Conservation (phyloP, 2,888 invertebrate species). For the Tigriopus californicus region DNA sequence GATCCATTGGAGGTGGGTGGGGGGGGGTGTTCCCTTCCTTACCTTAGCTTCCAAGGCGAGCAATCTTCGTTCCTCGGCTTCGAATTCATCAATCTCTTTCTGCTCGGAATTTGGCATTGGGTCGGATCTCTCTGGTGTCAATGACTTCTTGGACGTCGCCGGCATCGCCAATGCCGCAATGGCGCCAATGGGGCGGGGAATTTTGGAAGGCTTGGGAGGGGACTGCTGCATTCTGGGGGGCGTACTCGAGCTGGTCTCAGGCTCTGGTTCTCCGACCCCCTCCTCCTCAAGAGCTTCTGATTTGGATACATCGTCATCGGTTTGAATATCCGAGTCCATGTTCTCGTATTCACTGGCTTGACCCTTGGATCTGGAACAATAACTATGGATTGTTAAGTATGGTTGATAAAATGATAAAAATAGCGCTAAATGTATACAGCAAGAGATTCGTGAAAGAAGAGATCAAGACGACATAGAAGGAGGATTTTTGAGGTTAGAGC, state of each 20-base stretch:
- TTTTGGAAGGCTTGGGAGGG: background rate
- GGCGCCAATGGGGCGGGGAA: background rate
- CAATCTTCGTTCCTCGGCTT: constrained; percentile 31
- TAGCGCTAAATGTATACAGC: too few relatives aligned
- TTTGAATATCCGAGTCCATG: constrained; percentile 23
- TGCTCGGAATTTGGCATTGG: constrained; percentile 19
- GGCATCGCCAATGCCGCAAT: background rate
- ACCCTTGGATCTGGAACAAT: constrained; percentile 21
- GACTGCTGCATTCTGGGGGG: background rate
- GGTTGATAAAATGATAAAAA: too few relatives aligned
- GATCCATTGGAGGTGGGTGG: background rate
- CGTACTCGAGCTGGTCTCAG: background rate
- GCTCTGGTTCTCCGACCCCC: background rate
- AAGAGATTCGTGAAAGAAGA: too few relatives aligned
- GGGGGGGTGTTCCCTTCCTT: background rate
- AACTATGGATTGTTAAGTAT: too few relatives aligned
- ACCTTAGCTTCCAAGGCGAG: constrained; percentile 33
- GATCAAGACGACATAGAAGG: background rate
- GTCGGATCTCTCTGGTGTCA: constrained; percentile 19
- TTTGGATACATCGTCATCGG: background rate
- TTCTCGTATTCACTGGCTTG: constrained; percentile 26
- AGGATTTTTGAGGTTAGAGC: background rate
- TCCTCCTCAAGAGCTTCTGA: background rate
- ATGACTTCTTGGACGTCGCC: background rate
- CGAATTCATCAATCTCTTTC: constrained; percentile 33